Conservation (phyloP, 2,888 invertebrate species). For the Macrophya annulata region DNA sequence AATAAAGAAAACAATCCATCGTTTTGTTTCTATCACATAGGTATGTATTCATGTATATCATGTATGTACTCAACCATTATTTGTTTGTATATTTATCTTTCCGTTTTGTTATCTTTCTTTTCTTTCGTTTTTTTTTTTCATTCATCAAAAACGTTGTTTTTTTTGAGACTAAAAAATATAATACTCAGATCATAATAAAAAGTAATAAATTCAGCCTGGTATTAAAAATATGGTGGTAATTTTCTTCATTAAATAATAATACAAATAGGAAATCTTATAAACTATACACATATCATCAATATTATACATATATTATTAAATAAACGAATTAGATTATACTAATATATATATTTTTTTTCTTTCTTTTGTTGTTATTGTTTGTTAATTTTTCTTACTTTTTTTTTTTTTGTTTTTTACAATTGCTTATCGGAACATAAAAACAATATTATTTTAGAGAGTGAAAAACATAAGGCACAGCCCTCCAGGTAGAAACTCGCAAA, state of each 20-base stretch:
- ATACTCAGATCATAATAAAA: conserved; percentile 64
- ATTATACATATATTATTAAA: conserved; percentile 66
- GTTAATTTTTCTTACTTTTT: background rate
- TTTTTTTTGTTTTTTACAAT: conserved; percentile 59
- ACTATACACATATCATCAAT: conserved; percentile 50
- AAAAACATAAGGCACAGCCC: conserved; percentile 62
- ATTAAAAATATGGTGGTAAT: conserved; percentile 62
- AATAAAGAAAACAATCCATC: conserved; percentile 8
- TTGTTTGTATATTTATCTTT: background rate
- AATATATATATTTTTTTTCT: conserved; percentile 54
- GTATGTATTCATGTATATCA: conserved; percentile 35
- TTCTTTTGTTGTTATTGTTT: background rate
- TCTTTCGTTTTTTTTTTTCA: background rate
- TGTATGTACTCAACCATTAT: background rate
- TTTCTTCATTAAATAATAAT: conserved; percentile 64
- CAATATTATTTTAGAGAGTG: conserved; percentile 54
- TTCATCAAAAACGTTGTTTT: conserved; percentile 10
- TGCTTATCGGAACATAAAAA: conserved; percentile 60
- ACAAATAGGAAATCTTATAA: conserved; percentile 65
- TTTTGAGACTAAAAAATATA: conserved; percentile 58
- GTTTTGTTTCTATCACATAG: conserved; percentile 41
- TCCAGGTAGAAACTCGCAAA: conserved; percentile 38
- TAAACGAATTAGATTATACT: conserved; percentile 61
- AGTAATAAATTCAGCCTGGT: conserved; percentile 65
- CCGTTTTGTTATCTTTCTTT: background rate